Evolutionary conservation across 2,113 vertebrate species (phyloP), one percentile per base, ranked within the genome.

Genomic region (Oncorhynchus nerka): DNA sequence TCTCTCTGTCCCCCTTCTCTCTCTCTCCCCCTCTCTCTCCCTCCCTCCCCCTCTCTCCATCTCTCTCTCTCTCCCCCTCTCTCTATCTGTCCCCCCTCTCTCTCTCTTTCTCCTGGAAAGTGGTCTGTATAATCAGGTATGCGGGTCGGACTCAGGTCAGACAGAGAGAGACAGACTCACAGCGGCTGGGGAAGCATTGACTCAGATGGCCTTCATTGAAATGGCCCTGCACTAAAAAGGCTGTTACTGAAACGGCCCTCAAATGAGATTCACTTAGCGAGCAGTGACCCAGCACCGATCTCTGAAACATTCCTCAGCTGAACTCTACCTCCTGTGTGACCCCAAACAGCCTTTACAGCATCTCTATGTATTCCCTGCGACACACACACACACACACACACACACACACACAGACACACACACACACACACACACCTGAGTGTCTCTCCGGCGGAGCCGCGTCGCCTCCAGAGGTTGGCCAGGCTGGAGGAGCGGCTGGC

Each of bases 401-500:
- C 67, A 73, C 64, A 74, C 65, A 82, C 74, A 85, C 16, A 71
- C 39, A 32, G 26, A 71, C 69, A 70, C 67, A 73, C 64, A 74
- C 65, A 82, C 74, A 85, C 16, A 71, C 39, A 32, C 1, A 68
- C 48, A 22, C 75, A 99, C 98, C 98, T 99, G 90, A 99, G 94
- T 0, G 97, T 99, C 92, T 99, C 98, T 81, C 95, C 97, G 15
- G 97, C 97, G 0, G 97, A 99, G 68, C 97, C 97, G 75, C 95
- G 95, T 73, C 97, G 94, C 86, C 96, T 99, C 97, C 97, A 99
- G 48, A 99, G 92, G 92, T 99, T 99, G 78, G 99, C 94, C 62
- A 99, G 93, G 82, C 97, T 99, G 74, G 97, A 98, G 2, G 97
- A 98, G 6, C 97, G 95, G 88, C 97, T 99, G 70, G 98, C 95